Percentiles rank a stretch among this genome's conserved stretches.
Evolutionary conservation across 2,113 vertebrate genomes (phyloP).

Genomic region (Cryptomyrus ogoouensis): DNA sequence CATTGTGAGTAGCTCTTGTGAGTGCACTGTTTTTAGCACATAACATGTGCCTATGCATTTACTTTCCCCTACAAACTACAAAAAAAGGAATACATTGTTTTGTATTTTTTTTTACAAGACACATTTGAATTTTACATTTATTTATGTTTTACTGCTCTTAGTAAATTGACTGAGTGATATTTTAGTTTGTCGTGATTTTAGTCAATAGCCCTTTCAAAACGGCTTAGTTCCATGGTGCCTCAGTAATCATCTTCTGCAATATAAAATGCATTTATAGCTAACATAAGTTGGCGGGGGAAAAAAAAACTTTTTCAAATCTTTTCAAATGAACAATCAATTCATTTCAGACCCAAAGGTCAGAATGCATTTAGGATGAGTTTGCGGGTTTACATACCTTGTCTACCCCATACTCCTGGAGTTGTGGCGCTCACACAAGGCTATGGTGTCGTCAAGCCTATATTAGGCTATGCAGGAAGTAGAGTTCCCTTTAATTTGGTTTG

Average conservation of each 20-base stretch:
- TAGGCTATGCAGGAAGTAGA: slow-evolving; percentile 31
- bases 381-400: neutral
- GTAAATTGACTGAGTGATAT: neutral
- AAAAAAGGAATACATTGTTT: neutral
- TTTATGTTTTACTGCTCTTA: slow-evolving; percentile 17
- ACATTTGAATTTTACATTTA: slow-evolving; percentile 2
- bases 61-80: neutral
- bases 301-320: neutral
- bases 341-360: slow-evolving; percentile 1
- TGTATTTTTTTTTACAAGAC: slow-evolving; percentile 12
- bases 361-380: neutral
- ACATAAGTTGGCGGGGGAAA: neutral
- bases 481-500: slow-evolving; percentile 31
- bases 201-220: neutral
- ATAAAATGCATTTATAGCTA: neutral
- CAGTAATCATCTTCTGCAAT: slow-evolving; percentile 23
- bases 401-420: neutral
- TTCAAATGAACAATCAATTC: slow-evolving; percentile 3
- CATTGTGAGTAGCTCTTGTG: slow-evolving; percentile 18
- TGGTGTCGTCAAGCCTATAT: slow-evolving; percentile 38
- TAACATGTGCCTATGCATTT: neutral
- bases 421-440: slow-evolving; percentile 8
- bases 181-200: slow-evolving; percentile 11
- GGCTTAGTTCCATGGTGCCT: slow-evolving; percentile 48
- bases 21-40: neutral